phyloP scores from a whole-genome alignment of 2,888 invertebrate genomes.

The Mechanitis mazaeus region DNA sequence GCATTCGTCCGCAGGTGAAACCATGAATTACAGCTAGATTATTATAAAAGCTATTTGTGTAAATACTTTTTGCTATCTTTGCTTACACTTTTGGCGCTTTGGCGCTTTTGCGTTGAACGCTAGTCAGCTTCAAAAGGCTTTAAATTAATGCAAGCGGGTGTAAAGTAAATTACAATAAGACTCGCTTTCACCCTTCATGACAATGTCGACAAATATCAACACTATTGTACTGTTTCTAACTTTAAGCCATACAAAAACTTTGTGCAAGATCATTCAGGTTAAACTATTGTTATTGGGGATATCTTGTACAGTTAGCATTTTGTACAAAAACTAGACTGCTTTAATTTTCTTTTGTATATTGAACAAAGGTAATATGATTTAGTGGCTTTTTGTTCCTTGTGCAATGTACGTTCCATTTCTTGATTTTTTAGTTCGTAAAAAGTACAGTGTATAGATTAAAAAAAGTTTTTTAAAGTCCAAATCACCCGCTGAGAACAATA shows the following conservation, averaged over 20 bases:
- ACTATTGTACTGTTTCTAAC: slow-evolving; percentile 11
- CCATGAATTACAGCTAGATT: too few relatives aligned
- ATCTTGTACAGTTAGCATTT: slow-evolving; percentile 59
- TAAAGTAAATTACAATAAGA: slow-evolving; percentile 32
- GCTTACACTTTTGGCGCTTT: not conserved
- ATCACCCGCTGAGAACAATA: slow-evolving; percentile 3
- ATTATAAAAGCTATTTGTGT: too few relatives aligned
- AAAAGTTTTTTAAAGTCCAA: not conserved
- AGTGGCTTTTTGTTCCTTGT: slow-evolving; percentile 51
- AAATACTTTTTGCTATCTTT: too few relatives aligned
- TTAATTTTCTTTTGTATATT: slow-evolving; percentile 57
- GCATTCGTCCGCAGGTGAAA: too few relatives aligned
- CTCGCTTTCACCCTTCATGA: slow-evolving; percentile 63
- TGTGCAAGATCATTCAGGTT: slow-evolving; percentile 66
- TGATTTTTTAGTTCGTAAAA: slow-evolving; percentile 22
- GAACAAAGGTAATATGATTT: slow-evolving; percentile 69
- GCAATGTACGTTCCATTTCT: slow-evolving; percentile 21
- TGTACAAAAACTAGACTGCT: slow-evolving; percentile 61
- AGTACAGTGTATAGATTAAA: slow-evolving; percentile 3
- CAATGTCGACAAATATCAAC: slow-evolving; percentile 50
- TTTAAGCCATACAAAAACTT: slow-evolving; percentile 50
- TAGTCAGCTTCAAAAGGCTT: slow-evolving; percentile 21
- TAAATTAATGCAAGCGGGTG: slow-evolving; percentile 27
- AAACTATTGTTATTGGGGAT: slow-evolving; percentile 55
- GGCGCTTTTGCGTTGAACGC: not conserved